Percentiles rank a stretch among this genome's conserved stretches.
These are phyloP conservation scores for Anaspis maculata DNA, from an alignment of 2,888 invertebrate genomes.

Conservation along the genomic window DNA sequence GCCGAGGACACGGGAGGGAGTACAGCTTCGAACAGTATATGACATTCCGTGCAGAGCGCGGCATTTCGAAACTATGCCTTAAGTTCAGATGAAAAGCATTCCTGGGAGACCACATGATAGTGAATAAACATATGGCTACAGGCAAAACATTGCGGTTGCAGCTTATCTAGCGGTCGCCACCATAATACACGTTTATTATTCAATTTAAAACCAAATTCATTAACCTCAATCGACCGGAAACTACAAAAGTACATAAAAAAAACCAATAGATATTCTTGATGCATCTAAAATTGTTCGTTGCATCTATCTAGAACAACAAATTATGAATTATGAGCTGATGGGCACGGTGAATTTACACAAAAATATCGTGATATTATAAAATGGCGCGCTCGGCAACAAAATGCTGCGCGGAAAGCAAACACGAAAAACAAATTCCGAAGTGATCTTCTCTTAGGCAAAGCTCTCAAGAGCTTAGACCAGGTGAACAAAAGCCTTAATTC, in stretches of 20 bases:
- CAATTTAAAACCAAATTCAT: too few relatives aligned
- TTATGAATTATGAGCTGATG: too few relatives aligned
- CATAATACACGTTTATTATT: neutral
- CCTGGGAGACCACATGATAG: constrained; percentile 40
- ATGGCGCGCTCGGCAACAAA: constrained; percentile 2
- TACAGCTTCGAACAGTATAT: constrained; percentile 34
- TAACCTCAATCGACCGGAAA: too few relatives aligned
- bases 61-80: constrained; percentile 42
- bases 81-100: constrained; percentile 44
- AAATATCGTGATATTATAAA: too few relatives aligned
- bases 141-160: constrained; percentile 32
- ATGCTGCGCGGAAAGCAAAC: neutral
- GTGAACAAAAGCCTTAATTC: constrained; percentile 12
- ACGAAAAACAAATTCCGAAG: constrained; percentile 4
- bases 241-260: too few relatives aligned
- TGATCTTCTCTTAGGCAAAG: constrained; percentile 6
- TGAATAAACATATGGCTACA: constrained; percentile 39
- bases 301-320: too few relatives aligned
- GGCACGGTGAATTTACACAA: too few relatives aligned
- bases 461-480: constrained; percentile 11
- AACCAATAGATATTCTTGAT: too few relatives aligned
- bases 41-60: constrained; percentile 40
- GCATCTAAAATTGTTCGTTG: too few relatives aligned
- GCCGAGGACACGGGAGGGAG: constrained; percentile 20
- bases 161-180: constrained; percentile 22